Base-by-base conservation (phyloP, 2,888 invertebrate genomes). In the Enchytraeus crypticus region DNA sequence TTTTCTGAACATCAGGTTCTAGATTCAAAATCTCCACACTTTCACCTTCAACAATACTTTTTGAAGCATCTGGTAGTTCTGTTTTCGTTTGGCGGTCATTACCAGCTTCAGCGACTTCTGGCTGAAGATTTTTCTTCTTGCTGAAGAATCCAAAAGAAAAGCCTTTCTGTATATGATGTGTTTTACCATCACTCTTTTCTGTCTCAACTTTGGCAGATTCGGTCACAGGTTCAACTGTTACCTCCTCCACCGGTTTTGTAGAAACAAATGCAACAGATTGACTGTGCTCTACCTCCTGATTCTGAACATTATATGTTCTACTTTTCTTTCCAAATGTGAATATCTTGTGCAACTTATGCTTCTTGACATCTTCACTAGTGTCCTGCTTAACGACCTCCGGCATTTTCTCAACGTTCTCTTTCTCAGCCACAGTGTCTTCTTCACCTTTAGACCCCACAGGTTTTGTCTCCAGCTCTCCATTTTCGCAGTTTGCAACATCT, bases 271-370 rank as follows among this genome's bases (percentile, higher is more conserved):
- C 49, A 27, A 27, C 49, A 18, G 49, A 0, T 1, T 23, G 27
- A 18, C 49, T 29, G 26, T 49, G 26, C 3, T 47, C 53, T 8
- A 1, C 30, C 29, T 26, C n/a, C 21, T 11, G 23, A 23, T 21
- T 23, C 18, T 54, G 32, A 11, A 33, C 55, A 26, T 54, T 38
- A 4, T 23, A 11, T 23, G 4, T 54, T 38, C 27, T 54, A 23
- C 5, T 33, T 27, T 54, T 54, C 55, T 54, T 54, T 54, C 55
- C 55, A 14, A 54, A 54, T 32, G 33, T 38, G 38, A 54, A 54
- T 23, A 54, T 21, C 38, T 54, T 54, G 14, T 54, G 33, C 8
- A 21, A 11, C n/a, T 21, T 23, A 26, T 33, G 3, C 2, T 34
- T 34, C 43, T 54, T 54, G 55, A 32, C 55, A 3, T 54, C 55